phyloP scores from a whole-genome alignment of 2,888 invertebrate genomes.

The Agonopterix alstromeriana region DNA sequence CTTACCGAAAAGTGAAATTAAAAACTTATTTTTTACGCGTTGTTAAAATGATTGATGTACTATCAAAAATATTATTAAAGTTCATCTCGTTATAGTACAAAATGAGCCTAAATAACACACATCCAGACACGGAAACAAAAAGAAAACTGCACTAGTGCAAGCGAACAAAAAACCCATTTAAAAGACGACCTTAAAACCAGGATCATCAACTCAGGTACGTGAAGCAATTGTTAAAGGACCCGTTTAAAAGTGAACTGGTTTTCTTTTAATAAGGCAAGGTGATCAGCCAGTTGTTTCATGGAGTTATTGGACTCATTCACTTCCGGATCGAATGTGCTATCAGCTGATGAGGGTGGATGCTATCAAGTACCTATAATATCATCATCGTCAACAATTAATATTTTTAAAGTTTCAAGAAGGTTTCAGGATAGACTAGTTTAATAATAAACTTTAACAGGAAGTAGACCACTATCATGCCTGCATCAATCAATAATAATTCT shows the following conservation, averaged over 20 bases:
- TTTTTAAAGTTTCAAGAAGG: too few species aligned
- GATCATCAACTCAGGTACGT: conserved; percentile 23
- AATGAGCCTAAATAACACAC: not conserved
- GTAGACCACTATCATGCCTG: too few species aligned
- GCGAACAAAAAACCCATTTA: conserved; percentile 12
- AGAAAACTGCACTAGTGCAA: conserved; percentile 1
- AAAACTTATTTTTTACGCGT: too few species aligned
- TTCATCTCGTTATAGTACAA: not conserved
- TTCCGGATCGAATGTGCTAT: conserved; percentile 31
- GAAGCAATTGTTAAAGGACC: not conserved
- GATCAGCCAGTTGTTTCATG: conserved; percentile 22
- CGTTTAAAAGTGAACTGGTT: conserved; percentile 37
- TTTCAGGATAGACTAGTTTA: too few species aligned
- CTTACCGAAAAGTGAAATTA: too few species aligned
- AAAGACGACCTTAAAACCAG: conserved; percentile 34
- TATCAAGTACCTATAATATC: not conserved
- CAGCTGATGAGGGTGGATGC: conserved; percentile 14
- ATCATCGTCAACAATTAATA: too few species aligned
- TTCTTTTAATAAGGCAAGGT: conserved; percentile 48
- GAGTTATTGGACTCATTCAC: conserved; percentile 21
- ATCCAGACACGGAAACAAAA: not conserved
- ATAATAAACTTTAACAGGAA: too few species aligned
- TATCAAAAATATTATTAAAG: too few species aligned
- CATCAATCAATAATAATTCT: too few species aligned
- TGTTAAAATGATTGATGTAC: too few species aligned